phyloP scores from a whole-genome alignment of 2,888 invertebrate genomes.

The Acrocyrtus sp. region DNA sequence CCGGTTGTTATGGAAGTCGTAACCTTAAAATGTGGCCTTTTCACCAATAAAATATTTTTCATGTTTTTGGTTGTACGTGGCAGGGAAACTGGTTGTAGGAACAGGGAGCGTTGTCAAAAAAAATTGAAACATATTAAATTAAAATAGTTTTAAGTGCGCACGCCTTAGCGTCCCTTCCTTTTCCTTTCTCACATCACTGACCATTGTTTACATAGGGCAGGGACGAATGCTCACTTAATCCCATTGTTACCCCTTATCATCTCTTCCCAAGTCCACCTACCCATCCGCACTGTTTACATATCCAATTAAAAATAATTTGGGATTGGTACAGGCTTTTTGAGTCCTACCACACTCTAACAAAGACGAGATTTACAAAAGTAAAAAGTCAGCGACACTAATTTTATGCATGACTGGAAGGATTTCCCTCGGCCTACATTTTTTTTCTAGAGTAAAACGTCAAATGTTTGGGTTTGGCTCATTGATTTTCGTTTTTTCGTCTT shows the following conservation, averaged over 20 bases:
- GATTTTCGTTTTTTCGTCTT: conserved; percentile 8
- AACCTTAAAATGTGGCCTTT: neutral
- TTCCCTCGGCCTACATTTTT: neutral
- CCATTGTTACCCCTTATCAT: neutral
- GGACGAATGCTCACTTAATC: too few relatives aligned
- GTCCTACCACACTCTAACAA: neutral
- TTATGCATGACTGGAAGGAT: conserved; percentile 19
- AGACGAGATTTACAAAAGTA: neutral
- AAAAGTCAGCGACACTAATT: neutral
- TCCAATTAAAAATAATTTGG: conserved; percentile 5
- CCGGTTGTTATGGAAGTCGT: neutral
- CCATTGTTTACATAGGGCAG: too few relatives aligned
- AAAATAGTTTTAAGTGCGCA: too few relatives aligned
- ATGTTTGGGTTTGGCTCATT: conserved; percentile 23
- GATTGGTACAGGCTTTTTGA: neutral
- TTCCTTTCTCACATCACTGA: too few relatives aligned
- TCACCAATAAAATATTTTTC: neutral
- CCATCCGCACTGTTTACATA: conserved; percentile 16
- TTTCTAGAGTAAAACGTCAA: conserved; percentile 3
- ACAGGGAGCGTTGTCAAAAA: too few relatives aligned
- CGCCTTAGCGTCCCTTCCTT: too few relatives aligned
- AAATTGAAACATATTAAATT: too few relatives aligned
- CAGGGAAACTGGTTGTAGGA: neutral
- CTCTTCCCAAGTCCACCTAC: too few relatives aligned
- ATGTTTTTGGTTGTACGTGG: neutral